phyloP scores from a whole-genome alignment of 2,888 invertebrate genomes.

The Crocallis elinguaria region DNA sequence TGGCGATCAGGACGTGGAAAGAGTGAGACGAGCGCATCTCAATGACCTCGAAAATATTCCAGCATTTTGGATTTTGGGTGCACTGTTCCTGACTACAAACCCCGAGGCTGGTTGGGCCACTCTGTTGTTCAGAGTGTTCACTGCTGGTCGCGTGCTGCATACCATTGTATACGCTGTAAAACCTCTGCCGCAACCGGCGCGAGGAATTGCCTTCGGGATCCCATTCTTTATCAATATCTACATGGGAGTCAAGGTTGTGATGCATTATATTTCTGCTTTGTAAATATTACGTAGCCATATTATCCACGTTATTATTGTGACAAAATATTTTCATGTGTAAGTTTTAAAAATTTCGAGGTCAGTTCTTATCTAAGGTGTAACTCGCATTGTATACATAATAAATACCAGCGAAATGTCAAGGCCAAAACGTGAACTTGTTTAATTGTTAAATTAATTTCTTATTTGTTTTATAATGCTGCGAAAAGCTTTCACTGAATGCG shows the following conservation, averaged over 20 bases:
- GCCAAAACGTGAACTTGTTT: no score
- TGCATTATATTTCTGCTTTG: conserved; percentile 51
- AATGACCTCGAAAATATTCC: conserved; percentile 90
- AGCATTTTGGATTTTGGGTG: conserved; percentile 85
- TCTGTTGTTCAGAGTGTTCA: conserved; percentile 78
- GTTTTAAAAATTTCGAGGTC: neutral
- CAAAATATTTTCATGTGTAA: neutral
- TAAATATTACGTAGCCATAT: conserved; percentile 30
- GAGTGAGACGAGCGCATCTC: conserved; percentile 84
- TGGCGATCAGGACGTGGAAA: conserved; percentile 64
- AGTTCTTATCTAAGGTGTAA: neutral
- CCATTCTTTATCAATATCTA: conserved; percentile 57
- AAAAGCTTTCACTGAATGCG: no score
- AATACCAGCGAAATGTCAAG: no score
- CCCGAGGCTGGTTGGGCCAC: conserved; percentile 73
- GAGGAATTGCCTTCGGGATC: conserved; percentile 58
- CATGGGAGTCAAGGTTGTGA: conserved; percentile 63
- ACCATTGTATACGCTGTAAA: conserved; percentile 87
- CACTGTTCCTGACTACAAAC: conserved; percentile 85
- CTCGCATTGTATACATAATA: no score
- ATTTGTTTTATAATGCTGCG: no score
- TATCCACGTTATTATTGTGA: neutral
- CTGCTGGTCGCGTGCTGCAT: conserved; percentile 84
- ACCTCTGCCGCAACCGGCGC: conserved; percentile 84
- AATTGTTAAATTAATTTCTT: no score